Evolutionary conservation across 92 coral and sea anemone genomes (phyloP).

Genomic region (Pocillopora meandrina): DNA sequence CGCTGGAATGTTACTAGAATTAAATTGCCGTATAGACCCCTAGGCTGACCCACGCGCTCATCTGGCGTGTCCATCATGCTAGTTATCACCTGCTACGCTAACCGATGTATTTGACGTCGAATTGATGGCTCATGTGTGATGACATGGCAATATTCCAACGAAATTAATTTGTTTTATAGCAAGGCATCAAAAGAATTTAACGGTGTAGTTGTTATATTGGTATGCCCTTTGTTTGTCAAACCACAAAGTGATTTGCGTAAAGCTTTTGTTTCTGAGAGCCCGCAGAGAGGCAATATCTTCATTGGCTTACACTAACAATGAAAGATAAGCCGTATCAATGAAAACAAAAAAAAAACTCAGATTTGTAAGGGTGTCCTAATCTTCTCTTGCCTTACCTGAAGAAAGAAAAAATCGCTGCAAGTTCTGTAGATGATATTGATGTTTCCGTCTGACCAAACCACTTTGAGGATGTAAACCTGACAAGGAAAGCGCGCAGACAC

Average conservation of each 20-base stretch:
- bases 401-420: constrained; percentile 59
- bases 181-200: too few species aligned
- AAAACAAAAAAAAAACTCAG: neutral
- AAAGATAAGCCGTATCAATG: neutral
- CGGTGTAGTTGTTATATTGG: neutral
- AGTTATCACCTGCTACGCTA: neutral
- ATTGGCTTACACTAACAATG: neutral
- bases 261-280: neutral
- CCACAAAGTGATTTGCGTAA: neutral
- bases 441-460: constrained; percentile 68
- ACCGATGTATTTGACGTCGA: neutral
- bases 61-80: neutral
- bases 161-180: too few species aligned
- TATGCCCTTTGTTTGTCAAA: neutral
- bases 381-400: constrained; percentile 38
- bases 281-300: neutral
- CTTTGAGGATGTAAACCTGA: constrained; percentile 65
- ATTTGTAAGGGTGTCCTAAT: neutral
- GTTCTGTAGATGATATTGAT: constrained; percentile 66
- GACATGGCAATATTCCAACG: neutral
- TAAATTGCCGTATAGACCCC: neutral
- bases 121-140: neutral
- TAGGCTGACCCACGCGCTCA: neutral
- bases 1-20: too few species aligned
- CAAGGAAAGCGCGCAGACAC: neutral